Percentiles rank a stretch among this genome's conserved stretches.
Evolutionary conservation across 2,888 invertebrate species (phyloP).

Genomic region (Glaucopsyche alexis): DNA sequence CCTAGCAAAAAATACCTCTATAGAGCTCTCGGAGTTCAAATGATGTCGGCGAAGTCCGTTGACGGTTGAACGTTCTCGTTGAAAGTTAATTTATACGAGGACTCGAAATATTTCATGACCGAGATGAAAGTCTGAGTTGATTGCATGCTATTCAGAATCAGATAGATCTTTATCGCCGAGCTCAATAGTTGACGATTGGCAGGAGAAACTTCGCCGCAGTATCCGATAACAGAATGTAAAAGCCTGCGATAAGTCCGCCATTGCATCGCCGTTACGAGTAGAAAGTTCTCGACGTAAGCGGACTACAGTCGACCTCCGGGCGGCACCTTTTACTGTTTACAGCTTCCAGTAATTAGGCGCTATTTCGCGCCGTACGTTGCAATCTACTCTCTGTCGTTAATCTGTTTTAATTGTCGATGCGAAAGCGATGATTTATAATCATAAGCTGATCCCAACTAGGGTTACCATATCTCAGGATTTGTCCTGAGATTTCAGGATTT

Average conservation of each 20-base stretch:
- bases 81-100: background rate
- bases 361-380: background rate
- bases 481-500: no score
- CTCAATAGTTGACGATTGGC: background rate
- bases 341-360: background rate
- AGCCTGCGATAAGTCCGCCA: background rate
- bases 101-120: background rate
- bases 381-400: background rate
- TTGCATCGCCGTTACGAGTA: background rate
- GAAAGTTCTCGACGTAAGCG: background rate
- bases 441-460: background rate
- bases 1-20: background rate
- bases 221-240: background rate
- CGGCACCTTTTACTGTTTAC: slow-evolving; percentile 3
- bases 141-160: background rate
- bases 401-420: background rate
- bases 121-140: background rate
- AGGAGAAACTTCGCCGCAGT: slow-evolving; percentile 4
- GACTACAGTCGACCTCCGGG: background rate
- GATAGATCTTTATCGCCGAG: background rate
- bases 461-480: no score
- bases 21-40: background rate
- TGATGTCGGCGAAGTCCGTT: background rate
- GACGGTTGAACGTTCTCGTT: background rate
- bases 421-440: background rate